phyloP scores from a whole-genome alignment of 2,888 invertebrate species.

The Scaptomyza cyrtandrae region DNA sequence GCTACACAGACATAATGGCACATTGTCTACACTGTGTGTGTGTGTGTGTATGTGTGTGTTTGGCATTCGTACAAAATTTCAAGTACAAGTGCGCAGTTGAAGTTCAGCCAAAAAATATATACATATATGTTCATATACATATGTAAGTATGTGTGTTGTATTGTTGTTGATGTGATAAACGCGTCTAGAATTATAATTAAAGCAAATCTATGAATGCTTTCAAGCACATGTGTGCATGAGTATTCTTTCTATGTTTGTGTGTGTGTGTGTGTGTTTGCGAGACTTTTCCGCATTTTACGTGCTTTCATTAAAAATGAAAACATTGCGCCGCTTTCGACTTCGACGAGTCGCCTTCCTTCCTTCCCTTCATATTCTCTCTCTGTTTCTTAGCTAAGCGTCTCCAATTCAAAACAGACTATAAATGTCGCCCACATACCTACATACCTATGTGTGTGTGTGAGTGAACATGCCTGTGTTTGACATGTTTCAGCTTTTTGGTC shows the following conservation, averaged over 20 bases:
- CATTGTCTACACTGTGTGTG: constrained; percentile 25
- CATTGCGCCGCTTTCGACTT: constrained; percentile 64
- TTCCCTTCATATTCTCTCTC: neutral
- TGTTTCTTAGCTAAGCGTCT: constrained; percentile 46
- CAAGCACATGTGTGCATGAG: constrained; percentile 28
- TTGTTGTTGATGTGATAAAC: constrained; percentile 81
- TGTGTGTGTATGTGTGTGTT: constrained; percentile 10
- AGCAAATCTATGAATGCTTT: constrained; percentile 75
- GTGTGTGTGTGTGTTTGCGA: constrained; percentile 25
- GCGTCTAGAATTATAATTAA: constrained; percentile 80
- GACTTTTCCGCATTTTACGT: constrained; percentile 79
- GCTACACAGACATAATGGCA: constrained; percentile 58
- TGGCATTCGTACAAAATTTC: constrained; percentile 33
- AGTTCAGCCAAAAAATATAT: constrained; percentile 24
- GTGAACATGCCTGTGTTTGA: constrained; percentile 33
- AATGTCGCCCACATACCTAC: constrained; percentile 54
- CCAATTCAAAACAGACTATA: constrained; percentile 76
- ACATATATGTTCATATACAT: constrained; percentile 4
- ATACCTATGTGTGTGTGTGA: constrained; percentile 20
- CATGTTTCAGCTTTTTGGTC: constrained; percentile 54
- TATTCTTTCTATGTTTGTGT: neutral
- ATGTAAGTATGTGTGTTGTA: constrained; percentile 41
- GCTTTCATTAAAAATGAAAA: constrained; percentile 81
- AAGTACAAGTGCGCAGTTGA: constrained; percentile 68
- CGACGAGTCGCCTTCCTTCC: constrained; percentile 18